Conservation (phyloP, 2,797 vertebrate genomes). For the Oreochromis mossambicus region DNA sequence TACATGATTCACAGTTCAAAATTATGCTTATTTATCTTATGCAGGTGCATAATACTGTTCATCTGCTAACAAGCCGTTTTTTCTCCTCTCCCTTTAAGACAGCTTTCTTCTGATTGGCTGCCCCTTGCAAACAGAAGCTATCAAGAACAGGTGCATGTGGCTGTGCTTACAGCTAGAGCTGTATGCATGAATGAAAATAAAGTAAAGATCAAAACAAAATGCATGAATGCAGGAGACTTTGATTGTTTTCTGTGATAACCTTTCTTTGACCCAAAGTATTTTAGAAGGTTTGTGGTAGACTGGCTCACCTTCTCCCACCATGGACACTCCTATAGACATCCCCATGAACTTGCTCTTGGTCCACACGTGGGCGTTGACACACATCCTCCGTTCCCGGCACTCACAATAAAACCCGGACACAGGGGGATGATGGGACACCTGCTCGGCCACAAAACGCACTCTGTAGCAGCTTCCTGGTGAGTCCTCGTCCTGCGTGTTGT, state of each 20-base stretch:
- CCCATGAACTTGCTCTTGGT: constrained; percentile 99
- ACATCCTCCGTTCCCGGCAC: constrained; percentile 88
- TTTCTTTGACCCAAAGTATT: background rate
- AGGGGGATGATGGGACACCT: constrained; percentile 92
- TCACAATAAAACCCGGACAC: constrained; percentile 94
- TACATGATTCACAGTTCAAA: background rate
- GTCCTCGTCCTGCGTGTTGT: constrained; percentile 41
- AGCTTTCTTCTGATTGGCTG: background rate
- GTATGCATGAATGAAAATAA: background rate
- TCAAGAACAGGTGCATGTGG: background rate
- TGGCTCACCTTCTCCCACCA: constrained; percentile 88
- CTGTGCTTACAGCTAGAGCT: background rate
- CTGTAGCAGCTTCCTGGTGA: constrained; percentile 69
- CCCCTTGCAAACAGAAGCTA: background rate
- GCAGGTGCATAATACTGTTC: background rate
- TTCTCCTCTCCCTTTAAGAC: background rate
- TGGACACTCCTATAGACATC: constrained; percentile 95
- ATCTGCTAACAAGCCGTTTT: background rate
- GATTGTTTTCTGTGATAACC: background rate
- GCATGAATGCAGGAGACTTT: background rate
- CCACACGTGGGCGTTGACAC: constrained; percentile 87
- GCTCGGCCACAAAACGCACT: constrained; percentile 88
- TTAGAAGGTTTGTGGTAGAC: background rate
- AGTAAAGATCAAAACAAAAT: background rate
- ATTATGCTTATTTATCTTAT: background rate